These are phyloP conservation scores for Pseudopleuronectes americanus DNA, from an alignment of 2,797 vertebrate genomes.

Conservation along the genomic window DNA sequence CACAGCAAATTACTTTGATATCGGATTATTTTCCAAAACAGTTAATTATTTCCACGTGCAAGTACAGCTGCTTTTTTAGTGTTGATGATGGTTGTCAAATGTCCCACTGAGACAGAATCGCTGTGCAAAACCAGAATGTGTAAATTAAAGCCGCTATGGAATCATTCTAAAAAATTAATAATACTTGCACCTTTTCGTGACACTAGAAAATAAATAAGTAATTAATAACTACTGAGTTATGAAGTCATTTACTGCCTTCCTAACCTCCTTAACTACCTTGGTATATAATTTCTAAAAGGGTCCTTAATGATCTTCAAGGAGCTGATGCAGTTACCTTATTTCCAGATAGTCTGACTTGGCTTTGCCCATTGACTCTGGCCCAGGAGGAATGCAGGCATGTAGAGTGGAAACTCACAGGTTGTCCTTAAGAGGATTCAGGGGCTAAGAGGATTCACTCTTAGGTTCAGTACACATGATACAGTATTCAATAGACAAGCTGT, in stretches of 20 bases:
- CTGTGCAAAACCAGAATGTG: too few species aligned
- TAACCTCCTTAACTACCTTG: background rate
- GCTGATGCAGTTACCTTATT: background rate
- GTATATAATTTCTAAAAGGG: background rate
- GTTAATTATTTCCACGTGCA: too few species aligned
- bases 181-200: background rate
- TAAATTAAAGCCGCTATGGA: too few species aligned
- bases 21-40: too few species aligned
- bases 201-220: background rate
- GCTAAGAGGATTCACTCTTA: constrained; percentile 64
- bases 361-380: background rate
- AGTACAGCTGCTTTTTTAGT: too few species aligned
- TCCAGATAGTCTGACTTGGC: too few species aligned
- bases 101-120: too few species aligned
- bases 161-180: too few species aligned
- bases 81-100: background rate
- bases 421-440: constrained; percentile 61
- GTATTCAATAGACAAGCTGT: constrained; percentile 1
- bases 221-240: background rate
- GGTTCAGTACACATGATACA: constrained; percentile 39
- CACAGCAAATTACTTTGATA: too few species aligned
- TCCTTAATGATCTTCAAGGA: background rate
- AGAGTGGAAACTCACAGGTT: constrained; percentile 62
- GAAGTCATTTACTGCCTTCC: too few species aligned
- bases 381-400: constrained; percentile 39